Evolutionary conservation across 2,888 invertebrate species (phyloP).

Genomic region (Caprella mutica): DNA sequence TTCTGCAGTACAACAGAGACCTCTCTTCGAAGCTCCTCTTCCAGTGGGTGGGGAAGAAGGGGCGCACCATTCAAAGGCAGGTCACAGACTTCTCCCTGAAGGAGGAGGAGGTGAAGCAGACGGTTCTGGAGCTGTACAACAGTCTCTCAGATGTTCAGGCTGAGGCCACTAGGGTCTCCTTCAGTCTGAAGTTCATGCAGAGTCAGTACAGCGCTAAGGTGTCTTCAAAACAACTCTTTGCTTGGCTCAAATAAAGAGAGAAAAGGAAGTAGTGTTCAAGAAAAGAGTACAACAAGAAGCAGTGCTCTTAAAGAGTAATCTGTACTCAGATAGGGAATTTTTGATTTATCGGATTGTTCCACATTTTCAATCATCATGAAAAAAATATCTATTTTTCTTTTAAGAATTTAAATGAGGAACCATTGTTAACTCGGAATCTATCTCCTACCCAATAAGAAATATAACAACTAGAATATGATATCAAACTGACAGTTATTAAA

Average conservation of each 20-base stretch:
- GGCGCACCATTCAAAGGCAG: conserved; percentile 9
- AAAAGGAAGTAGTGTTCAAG: conserved; percentile 14
- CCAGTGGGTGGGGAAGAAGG: conserved; percentile 32
- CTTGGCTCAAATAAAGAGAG: conserved; percentile 16
- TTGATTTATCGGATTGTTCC: too few relatives aligned
- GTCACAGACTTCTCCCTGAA: conserved; percentile 15
- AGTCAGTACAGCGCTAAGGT: conserved; percentile 19
- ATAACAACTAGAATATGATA: too few relatives aligned
- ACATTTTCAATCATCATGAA: too few relatives aligned
- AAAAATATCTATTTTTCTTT: too few relatives aligned
- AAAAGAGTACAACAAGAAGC: too few relatives aligned
- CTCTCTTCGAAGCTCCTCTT: conserved; percentile 26
- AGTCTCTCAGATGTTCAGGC: conserved; percentile 5
- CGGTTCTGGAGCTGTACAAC: conserved; percentile 7
- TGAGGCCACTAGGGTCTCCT: conserved; percentile 18
- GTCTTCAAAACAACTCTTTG: conserved; percentile 15
- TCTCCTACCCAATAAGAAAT: too few relatives aligned
- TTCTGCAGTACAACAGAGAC: conserved; percentile 21
- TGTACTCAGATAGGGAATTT: too few relatives aligned
- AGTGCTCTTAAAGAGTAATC: too few relatives aligned
- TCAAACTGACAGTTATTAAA: too few relatives aligned
- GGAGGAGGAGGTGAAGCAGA: conserved; percentile 11
- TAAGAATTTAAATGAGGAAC: too few relatives aligned
- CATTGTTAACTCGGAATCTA: too few relatives aligned
- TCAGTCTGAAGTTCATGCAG: conserved; percentile 23